phyloP scores from a whole-genome alignment of 2,797 vertebrate genomes.

The Pangasius krempfi region DNA sequence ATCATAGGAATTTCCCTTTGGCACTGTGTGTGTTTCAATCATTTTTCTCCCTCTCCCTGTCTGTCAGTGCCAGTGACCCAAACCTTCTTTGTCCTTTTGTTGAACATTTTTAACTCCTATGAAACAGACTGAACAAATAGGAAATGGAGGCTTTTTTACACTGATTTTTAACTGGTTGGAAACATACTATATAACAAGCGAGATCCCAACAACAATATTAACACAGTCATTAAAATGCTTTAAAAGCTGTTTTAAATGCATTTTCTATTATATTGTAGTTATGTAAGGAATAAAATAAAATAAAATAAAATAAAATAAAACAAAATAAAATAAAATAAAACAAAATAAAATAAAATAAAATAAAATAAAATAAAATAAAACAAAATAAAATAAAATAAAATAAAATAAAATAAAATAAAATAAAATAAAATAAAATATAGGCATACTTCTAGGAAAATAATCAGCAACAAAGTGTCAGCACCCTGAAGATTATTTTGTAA shows the following conservation, averaged over 20 bases:
- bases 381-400: not conserved
- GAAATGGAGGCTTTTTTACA: not conserved
- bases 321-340: not conserved
- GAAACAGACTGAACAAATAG: not conserved
- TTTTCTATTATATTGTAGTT: not conserved
- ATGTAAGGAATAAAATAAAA: not conserved
- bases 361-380: not conserved
- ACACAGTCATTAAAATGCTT: not conserved
- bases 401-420: not conserved
- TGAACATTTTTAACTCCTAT: not conserved
- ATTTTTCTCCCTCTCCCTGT: not conserved
- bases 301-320: not conserved
- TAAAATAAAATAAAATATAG: not conserved
- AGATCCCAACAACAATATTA: not conserved
- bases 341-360: not conserved
- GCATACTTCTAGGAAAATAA: not conserved
- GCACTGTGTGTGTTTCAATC: not conserved
- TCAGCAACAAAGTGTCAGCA: not conserved
- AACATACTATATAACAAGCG: not conserved
- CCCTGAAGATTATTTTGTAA: not conserved
- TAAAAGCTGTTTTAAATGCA: not conserved
- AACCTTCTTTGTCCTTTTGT: not conserved
- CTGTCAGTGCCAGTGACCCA: not conserved
- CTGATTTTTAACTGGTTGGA: not conserved
- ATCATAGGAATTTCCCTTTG: not conserved